These are phyloP conservation scores for Trissonchulus latispiculum DNA, from an alignment of 2,888 invertebrate species.

Conservation along the genomic window DNA sequence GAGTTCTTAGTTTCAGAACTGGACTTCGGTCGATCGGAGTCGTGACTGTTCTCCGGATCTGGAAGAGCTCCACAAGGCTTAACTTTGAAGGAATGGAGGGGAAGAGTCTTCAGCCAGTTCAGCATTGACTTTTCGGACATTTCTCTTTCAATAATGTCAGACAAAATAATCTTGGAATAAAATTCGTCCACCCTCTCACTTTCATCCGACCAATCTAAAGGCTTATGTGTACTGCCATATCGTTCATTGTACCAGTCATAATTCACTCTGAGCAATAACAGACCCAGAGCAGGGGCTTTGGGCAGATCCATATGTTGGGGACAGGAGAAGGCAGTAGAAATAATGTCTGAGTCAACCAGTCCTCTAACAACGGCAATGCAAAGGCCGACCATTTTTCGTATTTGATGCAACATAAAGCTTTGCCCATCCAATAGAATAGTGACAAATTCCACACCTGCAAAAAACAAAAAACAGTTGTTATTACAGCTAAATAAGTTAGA, in stretches of 20 bases:
- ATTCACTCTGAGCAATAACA: slow-evolving; percentile 57
- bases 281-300: slow-evolving; percentile 78
- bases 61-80: no score
- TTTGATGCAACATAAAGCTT: slow-evolving; percentile 98
- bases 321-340: slow-evolving; percentile 53
- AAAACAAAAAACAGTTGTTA: no score
- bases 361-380: slow-evolving; percentile 70
- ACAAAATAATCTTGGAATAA: background rate
- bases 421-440: slow-evolving; percentile 77
- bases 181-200: background rate
- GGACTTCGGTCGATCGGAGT: no score
- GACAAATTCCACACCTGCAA: slow-evolving; percentile 62
- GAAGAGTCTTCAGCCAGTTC: background rate
- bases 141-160: slow-evolving; percentile 1
- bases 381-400: slow-evolving; percentile 87
- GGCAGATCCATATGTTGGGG: slow-evolving; percentile 67
- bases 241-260: slow-evolving; percentile 75
- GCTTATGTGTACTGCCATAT: slow-evolving; percentile 65
- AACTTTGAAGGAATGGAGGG: background rate
- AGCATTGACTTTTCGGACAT: background rate
- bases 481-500: no score
- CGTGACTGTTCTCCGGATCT: no score
- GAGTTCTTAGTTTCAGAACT: no score
- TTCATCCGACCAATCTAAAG: background rate
- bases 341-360: slow-evolving; percentile 54